Evolutionary conservation across 2,113 vertebrate species (phyloP).

Genomic region (Equus quagga): DNA sequence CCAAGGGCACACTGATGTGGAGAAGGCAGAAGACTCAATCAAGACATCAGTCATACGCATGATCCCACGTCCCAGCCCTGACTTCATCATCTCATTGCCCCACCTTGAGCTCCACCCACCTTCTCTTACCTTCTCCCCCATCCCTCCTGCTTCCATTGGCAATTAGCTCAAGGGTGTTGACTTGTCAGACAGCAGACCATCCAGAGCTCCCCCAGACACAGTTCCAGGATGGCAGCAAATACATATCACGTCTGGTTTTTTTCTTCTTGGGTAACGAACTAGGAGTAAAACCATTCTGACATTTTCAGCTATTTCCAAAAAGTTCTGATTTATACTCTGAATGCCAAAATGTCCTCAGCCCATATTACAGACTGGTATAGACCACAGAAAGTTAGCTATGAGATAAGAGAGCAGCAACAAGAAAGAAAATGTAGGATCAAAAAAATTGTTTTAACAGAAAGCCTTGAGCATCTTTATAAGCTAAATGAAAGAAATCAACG

Average conservation of each 20-base stretch:
- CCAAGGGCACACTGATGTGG: background rate
- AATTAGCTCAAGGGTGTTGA: background rate
- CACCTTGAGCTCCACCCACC: background rate
- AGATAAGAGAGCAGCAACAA: background rate
- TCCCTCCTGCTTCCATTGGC: background rate
- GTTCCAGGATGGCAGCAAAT: background rate
- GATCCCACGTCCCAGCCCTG: background rate
- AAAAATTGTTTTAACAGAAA: background rate
- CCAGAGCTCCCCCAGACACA: background rate
- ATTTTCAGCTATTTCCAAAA: background rate
- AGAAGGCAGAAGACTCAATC: background rate
- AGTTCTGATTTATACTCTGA: background rate
- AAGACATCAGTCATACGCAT: rapidly evolving
- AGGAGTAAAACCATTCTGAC: background rate
- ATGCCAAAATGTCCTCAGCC: background rate
- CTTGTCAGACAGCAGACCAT: background rate
- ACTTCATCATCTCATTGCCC: background rate
- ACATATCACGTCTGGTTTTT: rapidly evolving
- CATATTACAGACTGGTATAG: too few species aligned
- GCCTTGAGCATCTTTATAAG: background rate
- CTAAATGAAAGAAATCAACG: background rate
- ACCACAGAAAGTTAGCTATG: background rate
- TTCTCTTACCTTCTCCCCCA: background rate
- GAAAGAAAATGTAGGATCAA: background rate
- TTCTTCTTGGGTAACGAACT: background rate